Evolutionary conservation across 2,888 invertebrate genomes (phyloP), one percentile per base, ranked within the genome.

Genomic region (Thysanoteuthis rhombus): DNA sequence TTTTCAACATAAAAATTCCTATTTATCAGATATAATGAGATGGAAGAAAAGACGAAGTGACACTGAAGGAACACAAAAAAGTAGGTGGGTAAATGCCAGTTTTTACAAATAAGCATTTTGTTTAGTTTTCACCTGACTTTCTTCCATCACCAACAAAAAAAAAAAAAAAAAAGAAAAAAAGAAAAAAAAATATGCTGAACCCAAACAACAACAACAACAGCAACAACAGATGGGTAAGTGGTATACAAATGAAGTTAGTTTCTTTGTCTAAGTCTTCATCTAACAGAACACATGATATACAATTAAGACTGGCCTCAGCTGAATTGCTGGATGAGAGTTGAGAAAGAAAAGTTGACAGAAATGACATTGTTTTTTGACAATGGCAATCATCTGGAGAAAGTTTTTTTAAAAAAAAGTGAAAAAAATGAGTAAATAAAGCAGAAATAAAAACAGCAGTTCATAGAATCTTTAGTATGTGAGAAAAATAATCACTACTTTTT

Each of bases 181-280:
- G 16, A 1, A 75, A 75, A n/a, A 75, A 36, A 75, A 75, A 75
- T 36, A 75, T 16, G n/a, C 75, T n/a, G n/a, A 75, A 75, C 75
- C 75, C 75, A 75, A 75, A 75, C n/a, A 52, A n/a, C n/a, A 75
- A n/a, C 75, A 75, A 36, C 75, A 75, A 19, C 75, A 75, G 36
- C 75, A 75, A 75, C 75, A 75, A 75, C n/a, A 75, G 58, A 58
- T 58, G 58, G 58, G 32, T 58, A 32, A n/a, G 75, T 75, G 75
- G n/a, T n/a, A 75, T 75, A 75, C n/a, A 75, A 75, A 75, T 75
- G 75, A 75, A 75, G 36, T 75, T 36, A 75, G 36, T 75, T 75
- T 75, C n/a, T 75, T 75, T 75, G n/a, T 75, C 75, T 75, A 75
- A 75, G n/a, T 75, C n/a, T 75, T 75, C 75, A 75, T 75, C 75